Conservation (phyloP, 1,140 invertebrate species). For the Apis laboriosa region DNA sequence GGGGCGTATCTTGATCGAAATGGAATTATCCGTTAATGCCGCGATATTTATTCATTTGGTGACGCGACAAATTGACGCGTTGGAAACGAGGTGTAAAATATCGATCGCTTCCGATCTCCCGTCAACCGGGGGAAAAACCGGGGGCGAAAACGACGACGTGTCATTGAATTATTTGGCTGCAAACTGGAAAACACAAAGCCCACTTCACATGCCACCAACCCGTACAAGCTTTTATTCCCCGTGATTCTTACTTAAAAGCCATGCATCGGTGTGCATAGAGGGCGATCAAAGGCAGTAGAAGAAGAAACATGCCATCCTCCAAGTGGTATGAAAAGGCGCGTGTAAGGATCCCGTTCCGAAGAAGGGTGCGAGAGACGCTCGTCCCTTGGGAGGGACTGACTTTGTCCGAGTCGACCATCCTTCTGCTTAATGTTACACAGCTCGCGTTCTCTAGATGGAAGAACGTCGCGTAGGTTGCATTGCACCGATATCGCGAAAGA, state of each 20-base stretch:
- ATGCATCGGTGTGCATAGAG: not conserved
- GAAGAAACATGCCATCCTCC: slow-evolving; percentile 18
- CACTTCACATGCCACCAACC: slow-evolving; percentile 18
- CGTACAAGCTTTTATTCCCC: slow-evolving; percentile 29
- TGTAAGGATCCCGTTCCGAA: slow-evolving; percentile 24
- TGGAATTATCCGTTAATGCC: not conserved
- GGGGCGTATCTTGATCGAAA: not conserved
- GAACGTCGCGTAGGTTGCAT: slow-evolving; percentile 14
- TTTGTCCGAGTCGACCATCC: slow-evolving; percentile 28
- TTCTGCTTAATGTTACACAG: slow-evolving; percentile 22
- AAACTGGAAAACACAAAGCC: slow-evolving; percentile 15
- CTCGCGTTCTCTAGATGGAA: slow-evolving; percentile 17
- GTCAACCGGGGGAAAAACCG: not conserved
- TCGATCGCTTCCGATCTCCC: not conserved
- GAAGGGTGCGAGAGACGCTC: slow-evolving; percentile 38
- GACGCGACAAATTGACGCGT: not conserved
- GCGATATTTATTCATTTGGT: no score
- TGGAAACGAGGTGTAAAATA: not conserved
- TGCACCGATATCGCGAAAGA: not conserved
- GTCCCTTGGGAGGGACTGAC: slow-evolving; percentile 37
- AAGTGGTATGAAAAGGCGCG: slow-evolving; percentile 30
- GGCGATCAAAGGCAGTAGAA: slow-evolving; percentile 44
- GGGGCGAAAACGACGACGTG: slow-evolving; percentile 20
- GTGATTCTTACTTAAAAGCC: slow-evolving; percentile 25
- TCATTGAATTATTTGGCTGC: slow-evolving; percentile 28